Percentiles rank a stretch among this genome's conserved stretches.
phyloP scores from a whole-genome alignment of 1,140 invertebrate genomes.

The Apis mellifera region Amel_HAv3.1 CM009931.2:21701501-21702000 shows the following conservation, averaged over 20 bases:
- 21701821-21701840: constrained; percentile 36
- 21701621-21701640: constrained; percentile 25
- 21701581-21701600: constrained; percentile 47
- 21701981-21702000: constrained; percentile 35
- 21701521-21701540: constrained; percentile 42
- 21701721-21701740: constrained; percentile 70
- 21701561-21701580: constrained; percentile 31
- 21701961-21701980: constrained; percentile 19
- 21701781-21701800: constrained; percentile 52
- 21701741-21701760: constrained; percentile 49
- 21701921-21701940: constrained; percentile 25
- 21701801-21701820: constrained; percentile 66
- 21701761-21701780: constrained; percentile 27
- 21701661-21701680: constrained; percentile 30
- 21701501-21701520: constrained; percentile 15
- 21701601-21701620: constrained; percentile 1
- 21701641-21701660: constrained; percentile 44
- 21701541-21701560: constrained; percentile 25
- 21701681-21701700: constrained; percentile 39
- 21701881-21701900: constrained; percentile 33
- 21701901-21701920: constrained; percentile 36
- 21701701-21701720: constrained; percentile 52
- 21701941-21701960: constrained; percentile 33
- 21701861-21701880: constrained; percentile 36
- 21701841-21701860: constrained; percentile 66